Conservation (phyloP, 2,888 invertebrate species). For the Lamellibrachia columna region DNA sequence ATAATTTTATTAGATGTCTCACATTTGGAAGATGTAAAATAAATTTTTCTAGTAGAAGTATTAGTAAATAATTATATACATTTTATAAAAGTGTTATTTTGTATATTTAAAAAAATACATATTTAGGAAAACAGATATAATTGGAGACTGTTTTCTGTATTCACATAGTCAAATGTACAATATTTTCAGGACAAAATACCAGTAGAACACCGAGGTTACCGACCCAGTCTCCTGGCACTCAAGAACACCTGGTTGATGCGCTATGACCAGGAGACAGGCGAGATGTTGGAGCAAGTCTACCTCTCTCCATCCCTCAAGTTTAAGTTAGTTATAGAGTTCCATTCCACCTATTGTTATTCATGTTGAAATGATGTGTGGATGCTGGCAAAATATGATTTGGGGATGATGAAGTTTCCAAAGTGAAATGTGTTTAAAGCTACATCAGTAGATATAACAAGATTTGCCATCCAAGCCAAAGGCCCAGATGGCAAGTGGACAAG, state of each 20-base stretch:
- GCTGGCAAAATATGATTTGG: too few relatives aligned
- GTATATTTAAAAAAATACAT: not conserved
- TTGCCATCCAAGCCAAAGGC: too few relatives aligned
- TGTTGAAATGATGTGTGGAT: too few relatives aligned
- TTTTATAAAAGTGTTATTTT: not conserved
- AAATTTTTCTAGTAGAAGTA: not conserved
- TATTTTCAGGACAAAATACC: not conserved
- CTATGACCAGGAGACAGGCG: not conserved
- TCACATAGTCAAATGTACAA: not conserved
- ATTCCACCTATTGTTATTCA: too few relatives aligned
- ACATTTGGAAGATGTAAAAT: not conserved
- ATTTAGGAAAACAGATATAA: not conserved
- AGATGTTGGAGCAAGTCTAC: not conserved
- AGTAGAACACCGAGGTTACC: not conserved
- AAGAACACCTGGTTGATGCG: constrained; percentile 6
- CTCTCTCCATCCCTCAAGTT: not conserved
- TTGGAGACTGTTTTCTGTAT: not conserved
- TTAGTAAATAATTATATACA: not conserved
- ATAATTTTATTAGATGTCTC: not conserved
- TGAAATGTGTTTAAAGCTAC: too few relatives aligned
- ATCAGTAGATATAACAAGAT: too few relatives aligned
- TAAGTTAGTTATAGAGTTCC: not conserved
- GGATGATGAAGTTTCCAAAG: too few relatives aligned
- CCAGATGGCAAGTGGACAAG: too few relatives aligned
- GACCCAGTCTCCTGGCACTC: not conserved